These are phyloP conservation scores for Phylloscopus collybita DNA, from an alignment of 2,797 vertebrate genomes.

Conservation along the genomic window DNA sequence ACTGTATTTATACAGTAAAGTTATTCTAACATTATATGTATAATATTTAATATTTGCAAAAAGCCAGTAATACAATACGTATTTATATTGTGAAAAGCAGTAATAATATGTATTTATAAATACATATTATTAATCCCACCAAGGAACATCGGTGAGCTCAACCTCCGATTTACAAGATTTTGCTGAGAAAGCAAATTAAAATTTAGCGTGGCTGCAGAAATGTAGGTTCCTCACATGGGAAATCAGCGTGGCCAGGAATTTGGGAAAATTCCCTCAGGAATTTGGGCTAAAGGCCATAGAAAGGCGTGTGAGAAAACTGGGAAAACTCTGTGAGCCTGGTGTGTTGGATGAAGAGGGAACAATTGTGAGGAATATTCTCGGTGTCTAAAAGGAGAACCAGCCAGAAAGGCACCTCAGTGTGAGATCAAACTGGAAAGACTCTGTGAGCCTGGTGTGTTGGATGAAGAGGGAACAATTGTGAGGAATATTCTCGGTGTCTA, in stretches of 20 bases:
- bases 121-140: too few species aligned
- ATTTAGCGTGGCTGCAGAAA: background rate
- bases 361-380: background rate
- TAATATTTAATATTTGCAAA: background rate
- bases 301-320: background rate
- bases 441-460: too few species aligned
- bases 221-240: background rate
- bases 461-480: too few species aligned
- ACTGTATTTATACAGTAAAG: too few species aligned
- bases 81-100: background rate
- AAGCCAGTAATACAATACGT: too few species aligned
- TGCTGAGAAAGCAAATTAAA: background rate
- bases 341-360: background rate
- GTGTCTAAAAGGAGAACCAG: too few species aligned
- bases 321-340: background rate
- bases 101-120: too few species aligned
- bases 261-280: background rate
- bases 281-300: background rate
- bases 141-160: background rate
- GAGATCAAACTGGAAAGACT: too few species aligned
- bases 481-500: too few species aligned
- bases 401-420: too few species aligned
- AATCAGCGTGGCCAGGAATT: background rate
- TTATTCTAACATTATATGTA: background rate
- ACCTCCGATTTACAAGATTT: background rate